Evolutionary conservation across 2,797 vertebrate genomes (phyloP).

Genomic region (Erithacus rubecula): DNA sequence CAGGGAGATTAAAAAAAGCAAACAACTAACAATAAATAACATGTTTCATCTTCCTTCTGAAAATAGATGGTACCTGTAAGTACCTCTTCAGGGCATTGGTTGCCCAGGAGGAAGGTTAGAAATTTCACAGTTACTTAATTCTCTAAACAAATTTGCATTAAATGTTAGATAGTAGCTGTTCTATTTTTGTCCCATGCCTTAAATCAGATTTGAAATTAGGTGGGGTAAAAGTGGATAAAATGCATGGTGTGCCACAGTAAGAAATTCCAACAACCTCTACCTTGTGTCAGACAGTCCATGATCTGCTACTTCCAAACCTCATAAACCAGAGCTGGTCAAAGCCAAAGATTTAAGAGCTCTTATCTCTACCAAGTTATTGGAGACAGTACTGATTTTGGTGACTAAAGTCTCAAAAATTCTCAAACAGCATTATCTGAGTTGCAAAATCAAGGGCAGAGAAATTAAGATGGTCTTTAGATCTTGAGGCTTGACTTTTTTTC

Average conservation of each 20-base stretch:
- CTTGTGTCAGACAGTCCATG: not conserved
- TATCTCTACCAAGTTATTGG: not conserved
- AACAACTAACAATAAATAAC: not conserved
- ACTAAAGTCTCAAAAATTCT: not conserved
- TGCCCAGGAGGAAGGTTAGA: not conserved
- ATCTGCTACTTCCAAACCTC: not conserved
- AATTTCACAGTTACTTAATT: not conserved
- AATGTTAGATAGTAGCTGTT: not conserved
- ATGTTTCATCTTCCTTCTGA: conserved; percentile 6
- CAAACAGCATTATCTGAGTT: not conserved
- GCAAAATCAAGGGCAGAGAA: not conserved
- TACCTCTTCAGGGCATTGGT: not conserved
- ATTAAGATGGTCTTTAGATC: not conserved
- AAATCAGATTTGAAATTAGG: not conserved
- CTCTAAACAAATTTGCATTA: not conserved
- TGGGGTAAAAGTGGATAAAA: not conserved
- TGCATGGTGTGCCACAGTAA: not conserved
- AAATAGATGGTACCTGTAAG: not conserved
- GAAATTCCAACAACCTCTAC: not conserved
- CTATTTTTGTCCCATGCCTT: not conserved
- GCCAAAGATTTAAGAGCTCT: not conserved
- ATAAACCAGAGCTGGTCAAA: not conserved
- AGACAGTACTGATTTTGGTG: not conserved
- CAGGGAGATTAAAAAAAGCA: not conserved
- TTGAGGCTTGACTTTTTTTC: not conserved